Conservation (phyloP, 2,797 vertebrate genomes). For the Tiaroga cobitis region DNA sequence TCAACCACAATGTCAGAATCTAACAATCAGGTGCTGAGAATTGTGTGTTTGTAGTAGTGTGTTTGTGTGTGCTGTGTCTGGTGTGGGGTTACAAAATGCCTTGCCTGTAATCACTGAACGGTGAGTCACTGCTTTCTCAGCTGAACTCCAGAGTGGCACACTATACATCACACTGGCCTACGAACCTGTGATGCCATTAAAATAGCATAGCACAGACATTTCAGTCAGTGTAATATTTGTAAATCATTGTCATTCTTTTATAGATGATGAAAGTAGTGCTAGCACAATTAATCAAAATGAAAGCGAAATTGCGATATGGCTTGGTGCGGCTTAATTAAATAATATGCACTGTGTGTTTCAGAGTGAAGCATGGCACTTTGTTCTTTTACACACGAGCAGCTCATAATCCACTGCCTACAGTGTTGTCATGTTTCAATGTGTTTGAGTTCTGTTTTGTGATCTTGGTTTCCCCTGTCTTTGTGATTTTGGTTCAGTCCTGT, state of each 20-base stretch:
- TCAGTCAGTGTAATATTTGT: not conserved
- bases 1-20: slow-evolving; percentile 34
- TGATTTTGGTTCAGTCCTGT: too few species aligned
- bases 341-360: not conserved
- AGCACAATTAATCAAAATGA: not conserved
- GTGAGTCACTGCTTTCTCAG: slow-evolving; percentile 34
- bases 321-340: not conserved
- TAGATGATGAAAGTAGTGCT: not conserved
- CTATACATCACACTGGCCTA: slow-evolving; percentile 24
- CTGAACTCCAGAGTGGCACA: not conserved
- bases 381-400: not conserved
- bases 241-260: not conserved
- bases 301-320: not conserved
- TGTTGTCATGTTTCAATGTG: too few species aligned
- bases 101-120: slow-evolving; percentile 28
- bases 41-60: slow-evolving; percentile 29
- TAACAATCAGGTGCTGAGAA: slow-evolving; percentile 34
- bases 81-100: slow-evolving; percentile 28
- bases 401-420: not conserved
- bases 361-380: not conserved
- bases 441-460: too few species aligned
- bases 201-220: not conserved
- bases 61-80: slow-evolving; percentile 26
- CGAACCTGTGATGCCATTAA: slow-evolving; percentile 39
- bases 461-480: too few species aligned